These are phyloP conservation scores for Anolis sagrei DNA, from an alignment of 2,113 vertebrate genomes.

Conservation along the genomic window DNA sequence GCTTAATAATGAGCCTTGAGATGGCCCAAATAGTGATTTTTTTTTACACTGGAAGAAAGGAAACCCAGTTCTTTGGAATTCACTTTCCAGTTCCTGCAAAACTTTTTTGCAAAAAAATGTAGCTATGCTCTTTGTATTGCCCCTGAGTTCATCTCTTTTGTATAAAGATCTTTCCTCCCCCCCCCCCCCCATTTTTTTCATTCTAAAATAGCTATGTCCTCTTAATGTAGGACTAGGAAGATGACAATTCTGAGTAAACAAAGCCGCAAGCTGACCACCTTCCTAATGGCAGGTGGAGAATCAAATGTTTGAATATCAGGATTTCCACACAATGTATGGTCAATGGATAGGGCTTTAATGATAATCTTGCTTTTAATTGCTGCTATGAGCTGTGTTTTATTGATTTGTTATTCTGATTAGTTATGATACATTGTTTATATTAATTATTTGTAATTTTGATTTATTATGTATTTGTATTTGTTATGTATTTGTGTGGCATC, in stretches of 20 bases:
- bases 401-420: too few species aligned
- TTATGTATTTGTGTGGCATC: too few species aligned
- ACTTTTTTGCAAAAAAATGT: constrained; percentile 25
- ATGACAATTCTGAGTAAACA: constrained; percentile 54
- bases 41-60: not conserved
- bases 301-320: too few species aligned
- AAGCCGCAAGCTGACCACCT: constrained; percentile 38
- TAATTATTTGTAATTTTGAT: too few species aligned
- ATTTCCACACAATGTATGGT: too few species aligned
- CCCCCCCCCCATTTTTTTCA: not conserved
- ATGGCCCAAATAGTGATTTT: not conserved
- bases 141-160: constrained; percentile 60
- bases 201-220: constrained; percentile 64
- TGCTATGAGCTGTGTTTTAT: too few species aligned
- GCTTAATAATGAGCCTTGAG: not conserved
- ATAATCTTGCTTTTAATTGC: too few species aligned
- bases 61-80: constrained; percentile 24
- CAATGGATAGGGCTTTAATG: too few species aligned
- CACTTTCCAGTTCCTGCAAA: constrained; percentile 15
- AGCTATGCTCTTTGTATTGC: too few species aligned
- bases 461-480: too few species aligned
- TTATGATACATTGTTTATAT: too few species aligned
- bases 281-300: constrained; percentile 53
- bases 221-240: constrained; percentile 59
- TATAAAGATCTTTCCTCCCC: constrained; percentile 1